These are phyloP conservation scores for Rousettus madagascariensis DNA, from an alignment of 2,797 vertebrate species.

Conservation along the genomic window DNA sequence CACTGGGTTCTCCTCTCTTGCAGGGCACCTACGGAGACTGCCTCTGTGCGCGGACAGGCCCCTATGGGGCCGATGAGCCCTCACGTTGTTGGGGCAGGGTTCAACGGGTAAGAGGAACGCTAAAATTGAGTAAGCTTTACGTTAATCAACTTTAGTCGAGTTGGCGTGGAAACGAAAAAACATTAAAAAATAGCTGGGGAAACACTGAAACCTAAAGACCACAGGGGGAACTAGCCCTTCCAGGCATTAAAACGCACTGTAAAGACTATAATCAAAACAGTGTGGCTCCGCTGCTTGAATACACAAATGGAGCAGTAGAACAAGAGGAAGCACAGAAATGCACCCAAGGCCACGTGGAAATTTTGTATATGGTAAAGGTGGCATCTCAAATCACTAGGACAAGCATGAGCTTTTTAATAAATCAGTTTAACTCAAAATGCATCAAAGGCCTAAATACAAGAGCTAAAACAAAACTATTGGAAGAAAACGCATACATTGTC, in stretches of 20 bases:
- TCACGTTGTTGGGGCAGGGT: background rate
- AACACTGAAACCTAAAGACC: background rate
- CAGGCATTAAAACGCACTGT: background rate
- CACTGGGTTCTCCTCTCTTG: too few species aligned
- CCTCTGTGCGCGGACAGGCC: too few species aligned
- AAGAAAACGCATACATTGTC: background rate
- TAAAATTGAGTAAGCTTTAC: background rate
- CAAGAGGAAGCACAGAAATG: background rate
- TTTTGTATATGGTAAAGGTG: background rate
- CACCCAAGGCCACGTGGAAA: background rate
- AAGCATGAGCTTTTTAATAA: background rate
- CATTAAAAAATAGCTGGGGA: background rate
- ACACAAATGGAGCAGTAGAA: background rate
- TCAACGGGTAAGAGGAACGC: background rate
- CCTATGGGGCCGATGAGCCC: too few species aligned
- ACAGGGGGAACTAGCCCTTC: background rate
- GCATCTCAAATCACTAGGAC: background rate
- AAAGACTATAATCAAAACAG: background rate
- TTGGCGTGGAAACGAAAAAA: background rate
- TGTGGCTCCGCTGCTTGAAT: background rate
- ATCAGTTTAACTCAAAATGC: background rate
- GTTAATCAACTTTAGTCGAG: background rate
- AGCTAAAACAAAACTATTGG: background rate
- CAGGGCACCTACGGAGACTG: too few species aligned
- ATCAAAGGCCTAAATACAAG: background rate